Base-by-base conservation (phyloP, 2,888 invertebrate genomes). In the Bellardia bayeri region DNA sequence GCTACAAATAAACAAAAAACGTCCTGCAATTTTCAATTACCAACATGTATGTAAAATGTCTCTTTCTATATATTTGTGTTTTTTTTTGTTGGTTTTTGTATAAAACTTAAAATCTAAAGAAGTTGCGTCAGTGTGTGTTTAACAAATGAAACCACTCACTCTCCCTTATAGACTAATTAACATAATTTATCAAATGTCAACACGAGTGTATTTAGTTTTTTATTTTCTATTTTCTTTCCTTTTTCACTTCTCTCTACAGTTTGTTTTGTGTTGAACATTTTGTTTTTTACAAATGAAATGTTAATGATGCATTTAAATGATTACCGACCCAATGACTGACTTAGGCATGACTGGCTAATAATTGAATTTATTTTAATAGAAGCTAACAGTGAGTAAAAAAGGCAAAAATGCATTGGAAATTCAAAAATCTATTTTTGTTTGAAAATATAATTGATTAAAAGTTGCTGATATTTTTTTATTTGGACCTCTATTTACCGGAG, bases 121-220 rank as follows among this genome's bases (percentile, higher is more conserved):
- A 82, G 69, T 63, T 71, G 71, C 71, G 69, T 80, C 14, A 42
- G 33, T 51, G 37, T 68, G 68, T 68, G 66, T 64, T 54, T 71
- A 74, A 84, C 81, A 84, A 81, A 82, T 68, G 37, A 69, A 78
- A 68, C 58, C 80, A 76, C 84, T 79, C 82, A 69, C 82, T 82
- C 87, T 85, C 66, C 87, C 88, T 78, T 86, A 37, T 49, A 82
- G 85, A 87, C 88, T 89, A 89, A 89, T 89, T 89, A 89, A 87
- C 89, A 89, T 89, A 89, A 89, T 89, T 89, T 88, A 89, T 89
- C 89, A 89, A 89, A 89, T 88, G 89, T 89, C 89, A 89, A 89
- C 89, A 88, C 88, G 86, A 83, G 88, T 88, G 88, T 88, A 87
- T 79, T 85, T 82, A 79, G 69, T 69, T 9, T 76, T 33, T 51